Evolutionary conservation across 2,113 vertebrate genomes (phyloP).

Genomic region (Telmatochromis bifrenatus): DNA sequence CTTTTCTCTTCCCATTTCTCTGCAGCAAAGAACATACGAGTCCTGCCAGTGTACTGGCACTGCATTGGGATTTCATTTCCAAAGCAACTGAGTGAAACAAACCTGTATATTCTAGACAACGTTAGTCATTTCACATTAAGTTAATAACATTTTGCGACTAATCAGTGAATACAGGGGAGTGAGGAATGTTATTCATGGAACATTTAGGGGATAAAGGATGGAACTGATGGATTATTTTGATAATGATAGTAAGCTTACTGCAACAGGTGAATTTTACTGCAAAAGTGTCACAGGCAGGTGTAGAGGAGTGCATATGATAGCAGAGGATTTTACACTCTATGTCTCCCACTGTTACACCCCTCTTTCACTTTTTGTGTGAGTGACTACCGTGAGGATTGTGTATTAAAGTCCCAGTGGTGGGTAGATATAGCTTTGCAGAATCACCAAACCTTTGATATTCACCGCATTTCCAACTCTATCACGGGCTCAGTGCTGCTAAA

Average conservation of each 20-base stretch:
- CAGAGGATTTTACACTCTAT: neutral
- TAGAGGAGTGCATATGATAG: neutral
- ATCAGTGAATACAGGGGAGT: conserved; percentile 15
- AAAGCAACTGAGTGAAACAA: conserved; percentile 48
- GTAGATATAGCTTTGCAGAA: neutral
- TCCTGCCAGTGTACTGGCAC: conserved; percentile 8
- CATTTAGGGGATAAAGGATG: neutral
- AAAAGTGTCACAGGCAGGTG: neutral
- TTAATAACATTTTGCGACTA: conserved; percentile 23
- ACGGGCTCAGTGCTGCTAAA: neutral
- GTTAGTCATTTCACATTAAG: conserved; percentile 27
- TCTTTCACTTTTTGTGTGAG: neutral
- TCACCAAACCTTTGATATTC: neutral
- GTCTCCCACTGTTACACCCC: neutral
- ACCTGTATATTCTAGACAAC: conserved; percentile 17
- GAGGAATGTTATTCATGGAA: neutral
- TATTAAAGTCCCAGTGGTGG: neutral
- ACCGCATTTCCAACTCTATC: neutral
- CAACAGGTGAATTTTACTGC: conserved; percentile 10
- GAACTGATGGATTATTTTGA: neutral
- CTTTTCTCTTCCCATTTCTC: conserved; percentile 48
- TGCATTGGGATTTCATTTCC: conserved; percentile 36
- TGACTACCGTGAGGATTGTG: neutral
- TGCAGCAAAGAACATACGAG: conserved; percentile 20
- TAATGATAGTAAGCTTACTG: neutral